Base-by-base conservation (phyloP, 2,113 vertebrate species). In the Sapayoa aenigma region DNA sequence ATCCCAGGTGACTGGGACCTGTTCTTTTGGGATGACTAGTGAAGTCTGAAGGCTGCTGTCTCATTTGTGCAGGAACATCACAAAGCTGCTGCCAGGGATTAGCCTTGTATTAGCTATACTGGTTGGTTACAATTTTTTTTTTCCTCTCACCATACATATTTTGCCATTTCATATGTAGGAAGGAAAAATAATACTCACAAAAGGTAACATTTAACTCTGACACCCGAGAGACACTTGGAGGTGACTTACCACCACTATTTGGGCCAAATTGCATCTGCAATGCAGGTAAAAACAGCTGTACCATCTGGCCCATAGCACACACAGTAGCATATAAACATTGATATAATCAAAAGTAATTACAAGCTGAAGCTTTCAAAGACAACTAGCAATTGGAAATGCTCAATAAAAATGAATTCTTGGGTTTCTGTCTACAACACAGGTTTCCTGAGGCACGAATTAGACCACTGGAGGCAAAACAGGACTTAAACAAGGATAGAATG, bases 231-330 rank as follows among this genome's bases (percentile, higher is more conserved):
- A 58, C 46, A 33, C 63, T 82, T 66, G 39, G 33, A 87, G 71
- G 74, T 94, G 91, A 96, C 95, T 95, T 91, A 89, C 69, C 71
- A 69, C 71, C 71, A 85, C 53, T 55, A 46, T 87, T 91, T 93
- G 94, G 95, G 84, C 89, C 94, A 94, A 95, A 95, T 41, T 91
- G 53, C 87, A 58, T 91, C 95, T 95, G 84, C 94, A 96, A 73
- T 95, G 95, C 89, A 94, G 95, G 91, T 96, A 91, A 89, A 66
- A 96, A 94, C 87, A 87, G 58, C 33, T 14, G 78, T 30, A 73
- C 91, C 96, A 96, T 94, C 95, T 95, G 94, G 91, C 59, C 74
- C 87, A 31, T 8, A 23, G 71, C 65, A 95, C 0, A 0, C 84
- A 94, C 21, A 15, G 53, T 27, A 59, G 94, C 87, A 94, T 66